phyloP scores from a whole-genome alignment of 2,797 vertebrate genomes.

The Amphiprion clarkii region DNA sequence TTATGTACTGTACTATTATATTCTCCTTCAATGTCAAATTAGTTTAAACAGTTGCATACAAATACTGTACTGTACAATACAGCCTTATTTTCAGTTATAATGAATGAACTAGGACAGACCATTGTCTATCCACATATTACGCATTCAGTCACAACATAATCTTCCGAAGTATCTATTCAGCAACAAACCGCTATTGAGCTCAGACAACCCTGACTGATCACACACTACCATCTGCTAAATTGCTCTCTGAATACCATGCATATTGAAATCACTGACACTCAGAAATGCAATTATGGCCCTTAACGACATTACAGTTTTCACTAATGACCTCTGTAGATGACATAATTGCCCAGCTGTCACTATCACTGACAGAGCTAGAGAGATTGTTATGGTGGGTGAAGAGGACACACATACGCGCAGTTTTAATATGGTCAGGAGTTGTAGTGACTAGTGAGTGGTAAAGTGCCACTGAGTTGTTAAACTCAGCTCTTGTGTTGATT shows the following conservation, averaged over 20 bases:
- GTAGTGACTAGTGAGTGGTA: constrained; percentile 11
- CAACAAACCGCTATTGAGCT: background rate
- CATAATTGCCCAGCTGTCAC: constrained; percentile 31
- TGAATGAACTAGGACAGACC: too few species aligned
- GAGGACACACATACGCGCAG: constrained; percentile 7
- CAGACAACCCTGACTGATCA: constrained; percentile 5
- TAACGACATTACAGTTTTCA: constrained; percentile 18
- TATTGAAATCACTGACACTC: constrained; percentile 26
- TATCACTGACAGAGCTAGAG: background rate
- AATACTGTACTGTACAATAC: too few species aligned
- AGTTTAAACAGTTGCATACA: too few species aligned
- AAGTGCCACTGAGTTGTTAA: too few species aligned
- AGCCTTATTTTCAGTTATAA: too few species aligned
- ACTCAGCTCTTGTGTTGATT: too few species aligned
- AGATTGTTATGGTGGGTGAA: constrained; percentile 3
- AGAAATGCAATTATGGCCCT: constrained; percentile 20
- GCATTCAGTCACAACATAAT: background rate
- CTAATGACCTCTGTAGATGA: constrained; percentile 18
- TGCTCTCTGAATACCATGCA: constrained; percentile 8
- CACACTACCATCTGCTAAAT: constrained; percentile 12
- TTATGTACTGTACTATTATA: too few species aligned
- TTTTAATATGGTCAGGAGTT: constrained; percentile 24
- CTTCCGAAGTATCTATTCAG: background rate
- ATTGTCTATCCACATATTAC: background rate
- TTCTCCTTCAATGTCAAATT: too few species aligned